Evolutionary conservation across 2,797 vertebrate genomes (phyloP), one percentile per base, ranked within the genome.

Genomic region (Chelon labrosus): DNA sequence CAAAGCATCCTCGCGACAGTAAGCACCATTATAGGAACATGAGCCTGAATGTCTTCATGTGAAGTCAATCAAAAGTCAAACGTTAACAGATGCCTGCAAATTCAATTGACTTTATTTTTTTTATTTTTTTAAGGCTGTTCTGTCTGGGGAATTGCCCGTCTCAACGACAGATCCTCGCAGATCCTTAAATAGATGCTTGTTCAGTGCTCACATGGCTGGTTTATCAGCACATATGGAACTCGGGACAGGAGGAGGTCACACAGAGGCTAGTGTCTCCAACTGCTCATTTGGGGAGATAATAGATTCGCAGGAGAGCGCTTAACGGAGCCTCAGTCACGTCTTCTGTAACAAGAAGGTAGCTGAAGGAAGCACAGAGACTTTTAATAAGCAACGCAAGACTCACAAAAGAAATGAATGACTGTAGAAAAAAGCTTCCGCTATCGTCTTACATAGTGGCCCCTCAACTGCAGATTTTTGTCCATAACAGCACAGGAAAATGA

Each of bases 211-310:
- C 22, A 46, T 74, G 72, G 25, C 42, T 69, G 69, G 22, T 75
- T 78, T 72, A 77, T 80, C 19, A 38, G 78, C 58, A 56, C 20
- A 47, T 27, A 64, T 60, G 27, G 37, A 86, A 67, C 64, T 25
- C 11, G 42, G 71, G 72, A 82, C 27, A 38, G 42, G 56, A 65
- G 11, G 20, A 62, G 84, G 83, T 89, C 82, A 87, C 59, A 64
- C 12, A 60, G 70, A 75, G 84, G 79, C 69, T 80, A 85, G 42
- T 12, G 60, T 85, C 57, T 75, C 77, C 67, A 80, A 85, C 44
- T 53, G 50, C 75, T 83, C 67, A 88, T 89, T 89, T 84, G 58
- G 7, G 51, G 62, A 85, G 74, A 80, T 75, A 79, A 84, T 85
- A 54, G 78, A 87, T 87, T 83, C 71, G 58, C 58, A 68, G 52